Evolutionary conservation across 1,140 invertebrate species (phyloP), one percentile per base, ranked within the genome.

Genomic region (Drosophila ogumai): DNA sequence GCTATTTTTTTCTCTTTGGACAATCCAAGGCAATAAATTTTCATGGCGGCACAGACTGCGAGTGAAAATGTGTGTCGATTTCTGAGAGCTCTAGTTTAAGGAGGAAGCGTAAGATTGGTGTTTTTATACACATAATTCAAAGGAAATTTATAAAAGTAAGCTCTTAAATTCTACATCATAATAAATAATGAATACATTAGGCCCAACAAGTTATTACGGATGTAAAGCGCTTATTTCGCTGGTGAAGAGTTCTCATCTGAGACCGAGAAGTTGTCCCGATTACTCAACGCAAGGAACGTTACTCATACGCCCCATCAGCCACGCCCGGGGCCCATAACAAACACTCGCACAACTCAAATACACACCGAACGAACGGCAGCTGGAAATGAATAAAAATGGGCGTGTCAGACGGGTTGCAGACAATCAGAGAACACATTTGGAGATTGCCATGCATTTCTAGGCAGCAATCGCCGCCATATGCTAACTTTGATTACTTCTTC

Each of bases 401-500:
- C 46, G 79, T 73, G 60, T 71, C 67, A 58, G 79, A 74, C 64
- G 68, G 81, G 75, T 82, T 74, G 61, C 60, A 81, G 80, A 86
- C 82, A 86, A 86, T 81, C 82, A 69, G 49, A 41, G 73, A 86
- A 67, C 56, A 79, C 79, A 81, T 82, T 87, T 55, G 61, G 66
- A 58, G 75, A 82, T 73, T 79, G 79, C 65, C 74, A 69, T 82
- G 75, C 75, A 80, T 88, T 86, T 82, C 66, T 54, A 75, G 60
- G 60, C 61, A 72, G 78, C 56, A 44, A 41, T 60, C 46, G 49
- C 32, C 46, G 65, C 63, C 82, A 86, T 71, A 86, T 86, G 82
- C 75, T 66, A 79, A 63, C 69, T 87, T 86, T 86, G 82, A 87
- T 86, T 82, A 87, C 82, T 75, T 68, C 74, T 78, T 69, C 65